Conservation (phyloP, 2,888 invertebrate genomes). For the Drosophila meridiana region DNA sequence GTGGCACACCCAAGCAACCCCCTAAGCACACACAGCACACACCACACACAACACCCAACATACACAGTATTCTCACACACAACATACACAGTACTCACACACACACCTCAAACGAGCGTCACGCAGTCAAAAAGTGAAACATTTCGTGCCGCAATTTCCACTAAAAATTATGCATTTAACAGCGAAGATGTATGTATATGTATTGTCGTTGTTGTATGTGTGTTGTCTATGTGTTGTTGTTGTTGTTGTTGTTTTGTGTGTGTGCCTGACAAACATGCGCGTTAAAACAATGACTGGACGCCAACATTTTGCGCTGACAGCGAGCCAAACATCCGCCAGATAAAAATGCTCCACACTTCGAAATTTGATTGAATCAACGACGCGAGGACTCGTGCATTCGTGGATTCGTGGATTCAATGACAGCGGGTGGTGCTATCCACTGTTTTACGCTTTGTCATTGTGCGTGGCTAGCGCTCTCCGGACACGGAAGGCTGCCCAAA, state of each 20-base stretch:
- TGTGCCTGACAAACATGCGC: conserved; percentile 51
- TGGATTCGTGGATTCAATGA: conserved; percentile 12
- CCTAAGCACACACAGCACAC: conserved; percentile 2
- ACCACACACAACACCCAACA: not conserved
- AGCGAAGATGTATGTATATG: conserved; percentile 12
- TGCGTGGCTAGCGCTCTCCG: conserved; percentile 15
- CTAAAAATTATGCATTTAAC: conserved; percentile 64
- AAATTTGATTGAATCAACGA: conserved; percentile 71
- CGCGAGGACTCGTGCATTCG: conserved; percentile 15
- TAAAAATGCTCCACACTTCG: conserved; percentile 64
- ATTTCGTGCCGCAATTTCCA: conserved; percentile 65
- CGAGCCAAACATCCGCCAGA: conserved; percentile 78
- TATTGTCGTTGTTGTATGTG: not conserved
- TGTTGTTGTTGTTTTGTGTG: conserved; percentile 7
- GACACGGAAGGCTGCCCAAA: conserved; percentile 17
- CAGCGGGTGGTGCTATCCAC: conserved; percentile 8
- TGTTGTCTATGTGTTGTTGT: conserved; percentile 3
- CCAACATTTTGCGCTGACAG: conserved; percentile 74
- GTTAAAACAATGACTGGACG: conserved; percentile 77
- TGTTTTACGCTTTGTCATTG: conserved; percentile 45
- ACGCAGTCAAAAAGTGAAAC: conserved; percentile 63
- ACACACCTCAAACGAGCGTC: conserved; percentile 15
- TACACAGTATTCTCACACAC: not conserved
- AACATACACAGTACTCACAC: not conserved
- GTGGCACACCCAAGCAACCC: conserved; percentile 23